Base-by-base conservation (phyloP, 2,888 invertebrate species). In the Blastobasis lacticolella region DNA sequence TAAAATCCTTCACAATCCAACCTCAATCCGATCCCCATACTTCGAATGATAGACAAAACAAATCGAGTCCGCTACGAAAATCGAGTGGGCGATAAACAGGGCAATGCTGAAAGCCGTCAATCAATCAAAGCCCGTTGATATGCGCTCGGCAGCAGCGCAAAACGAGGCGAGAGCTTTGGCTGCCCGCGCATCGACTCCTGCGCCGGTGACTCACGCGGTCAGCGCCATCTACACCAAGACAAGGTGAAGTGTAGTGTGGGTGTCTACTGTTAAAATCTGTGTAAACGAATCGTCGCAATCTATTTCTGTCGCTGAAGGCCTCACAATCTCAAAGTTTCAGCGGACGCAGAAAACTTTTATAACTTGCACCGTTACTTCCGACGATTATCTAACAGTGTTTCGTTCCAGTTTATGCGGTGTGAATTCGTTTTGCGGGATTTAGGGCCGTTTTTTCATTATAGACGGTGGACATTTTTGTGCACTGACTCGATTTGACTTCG, bases 191-290 rank as follows among this genome's bases (percentile, higher is more conserved):
- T 62, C 56, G 59, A 57, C 56, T 59, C 46, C 53, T 46, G 59
- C 60, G 60, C 54, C 56, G 62, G 59, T 86, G 85, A 86, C 64
- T 84, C 83, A 86, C 57, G 46, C 59, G 56, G 77, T 81, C 81
- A 86, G 81, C 86, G 85, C 87, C 87, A 86, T 81, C 85, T 85
- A 73, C 69, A 63, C 64, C 61, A 62, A 45, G 5, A 71, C 85
- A 86, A 87, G 85, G 86, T 85, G 85, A 87, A 83, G 81, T 79
- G 78, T 82, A 81, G 78, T 73, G 85, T 85, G 79, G 85, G 86
- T 80, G 84, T 79, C 75, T 74, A 73, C 75, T 76, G 78, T 81
- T 79, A 77, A 78, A 78, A 79, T 76, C 78, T 84, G 81, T 81
- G 78, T 81, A 83, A 81, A 83, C 79, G 82, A 82, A 83, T 81